Evolutionary conservation across 2,888 invertebrate genomes (phyloP), one percentile per base, ranked within the genome.

Genomic region (Volucella inanis): DNA sequence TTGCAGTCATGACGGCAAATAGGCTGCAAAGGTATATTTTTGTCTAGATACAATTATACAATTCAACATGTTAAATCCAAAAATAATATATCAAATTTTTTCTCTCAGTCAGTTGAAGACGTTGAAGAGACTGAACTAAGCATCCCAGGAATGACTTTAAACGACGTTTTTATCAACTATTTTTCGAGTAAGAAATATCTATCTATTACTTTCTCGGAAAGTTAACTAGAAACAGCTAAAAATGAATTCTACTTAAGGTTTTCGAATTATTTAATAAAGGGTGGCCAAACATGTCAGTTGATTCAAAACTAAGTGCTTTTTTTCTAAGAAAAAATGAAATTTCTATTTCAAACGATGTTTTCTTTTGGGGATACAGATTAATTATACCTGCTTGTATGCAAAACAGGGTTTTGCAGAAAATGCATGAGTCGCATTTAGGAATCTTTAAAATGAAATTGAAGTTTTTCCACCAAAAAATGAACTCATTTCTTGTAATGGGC

Each of bases 371-470:
- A 14, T 38, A 49, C n/a, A 65, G 52, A 65, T 52, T 65, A 52
- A 18, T 65, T 52, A 41, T 52, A 22, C 65, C 52, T 11, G 9
- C 38, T 1, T 39, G n/a, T 38, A n/a, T 57, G 55, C 38, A 57
- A 41, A 18, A 18, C 9, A 62, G 47, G n/a, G 47, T 47, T 47
- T 31, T 62, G n/a, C 18, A 62, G 14, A 49, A 62, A 49, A 49
- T 64, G 62, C 38, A 49, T 52, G 47, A 43, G 9, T 22, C 43
- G n/a, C 61, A 61, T 61, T 12, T 84, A 68, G 87, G 87, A 4
- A 81, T 87, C 9, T 71, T 67, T 8, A 85, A 86, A 59, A 87
- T 82, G 68, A 88, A 87, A n/a, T n/a, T n/a, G n/a, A 62, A 52
- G 79, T 11, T 74, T 86, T 50, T 45, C 64, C 18, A 54, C 49